Evolutionary conservation across 2,888 invertebrate genomes (phyloP).

Genomic region (Acholoe squamosa): DNA sequence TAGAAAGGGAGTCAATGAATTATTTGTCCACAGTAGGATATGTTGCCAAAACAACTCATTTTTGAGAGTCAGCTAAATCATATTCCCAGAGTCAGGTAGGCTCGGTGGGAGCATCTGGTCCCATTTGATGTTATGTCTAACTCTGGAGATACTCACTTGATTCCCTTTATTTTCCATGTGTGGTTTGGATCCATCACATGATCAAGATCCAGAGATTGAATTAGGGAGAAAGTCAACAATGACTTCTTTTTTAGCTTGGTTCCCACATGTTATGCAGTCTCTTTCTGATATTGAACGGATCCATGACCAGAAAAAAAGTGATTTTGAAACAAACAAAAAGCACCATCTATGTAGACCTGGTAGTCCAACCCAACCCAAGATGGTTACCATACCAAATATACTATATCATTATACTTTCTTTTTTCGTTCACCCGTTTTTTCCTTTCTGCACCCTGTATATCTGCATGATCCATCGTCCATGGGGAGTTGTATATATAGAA

Average conservation of each 20-base stretch:
- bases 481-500: conserved; percentile 4
- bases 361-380: neutral
- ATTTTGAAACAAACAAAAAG: neutral
- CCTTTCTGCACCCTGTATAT: conserved; percentile 55
- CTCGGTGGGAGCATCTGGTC: no score
- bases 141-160: neutral
- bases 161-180: neutral
- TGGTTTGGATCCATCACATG: neutral
- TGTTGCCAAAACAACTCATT: no score
- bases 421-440: conserved; percentile 47
- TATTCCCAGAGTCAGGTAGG: no score
- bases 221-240: neutral
- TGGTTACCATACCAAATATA: conserved; percentile 27
- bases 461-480: conserved; percentile 23
- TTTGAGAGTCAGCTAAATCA: no score
- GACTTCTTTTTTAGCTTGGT: conserved; percentile 24
- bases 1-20: no score
- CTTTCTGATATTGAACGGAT: neutral
- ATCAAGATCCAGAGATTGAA: neutral
- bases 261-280: conserved; percentile 60
- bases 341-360: conserved; percentile 53
- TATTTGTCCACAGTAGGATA: no score
- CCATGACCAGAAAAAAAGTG: neutral
- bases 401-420: conserved; percentile 1
- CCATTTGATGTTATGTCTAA: neutral